Conservation (phyloP, 1,140 invertebrate genomes). For the Brachionus plicatilis region DNA sequence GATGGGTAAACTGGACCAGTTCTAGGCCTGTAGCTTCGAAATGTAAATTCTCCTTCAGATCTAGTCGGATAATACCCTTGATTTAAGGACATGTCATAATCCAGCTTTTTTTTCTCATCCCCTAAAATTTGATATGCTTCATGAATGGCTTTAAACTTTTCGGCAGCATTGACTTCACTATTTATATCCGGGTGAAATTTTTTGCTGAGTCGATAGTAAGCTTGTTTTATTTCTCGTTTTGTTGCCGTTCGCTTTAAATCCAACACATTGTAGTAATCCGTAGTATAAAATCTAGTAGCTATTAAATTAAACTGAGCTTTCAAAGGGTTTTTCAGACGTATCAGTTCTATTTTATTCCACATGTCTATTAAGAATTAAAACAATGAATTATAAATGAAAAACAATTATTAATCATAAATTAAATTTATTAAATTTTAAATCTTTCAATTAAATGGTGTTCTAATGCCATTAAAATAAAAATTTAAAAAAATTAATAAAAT, state of each 20-base stretch:
- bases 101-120: constrained; percentile 12
- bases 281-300: background rate
- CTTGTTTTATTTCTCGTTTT: constrained; percentile 31
- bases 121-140: constrained; percentile 37
- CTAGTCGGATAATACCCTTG: background rate
- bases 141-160: constrained; percentile 27
- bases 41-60: background rate
- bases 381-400: background rate
- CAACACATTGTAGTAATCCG: constrained; percentile 8
- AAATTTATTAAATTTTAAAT: background rate
- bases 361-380: background rate
- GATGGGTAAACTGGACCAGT: background rate
- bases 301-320: background rate
- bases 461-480: background rate
- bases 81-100: constrained; percentile 20
- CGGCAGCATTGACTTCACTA: background rate
- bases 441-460: background rate
- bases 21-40: background rate
- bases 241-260: background rate
- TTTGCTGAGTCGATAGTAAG: constrained; percentile 27
- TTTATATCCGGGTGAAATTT: constrained; percentile 37
- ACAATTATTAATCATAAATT: too few species aligned
- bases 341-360: background rate
- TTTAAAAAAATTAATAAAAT: background rate
- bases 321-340: background rate